Evolutionary conservation across 1,140 invertebrate genomes (phyloP), one percentile per base, ranked within the genome.

Genomic region (Gryon sp.): DNA sequence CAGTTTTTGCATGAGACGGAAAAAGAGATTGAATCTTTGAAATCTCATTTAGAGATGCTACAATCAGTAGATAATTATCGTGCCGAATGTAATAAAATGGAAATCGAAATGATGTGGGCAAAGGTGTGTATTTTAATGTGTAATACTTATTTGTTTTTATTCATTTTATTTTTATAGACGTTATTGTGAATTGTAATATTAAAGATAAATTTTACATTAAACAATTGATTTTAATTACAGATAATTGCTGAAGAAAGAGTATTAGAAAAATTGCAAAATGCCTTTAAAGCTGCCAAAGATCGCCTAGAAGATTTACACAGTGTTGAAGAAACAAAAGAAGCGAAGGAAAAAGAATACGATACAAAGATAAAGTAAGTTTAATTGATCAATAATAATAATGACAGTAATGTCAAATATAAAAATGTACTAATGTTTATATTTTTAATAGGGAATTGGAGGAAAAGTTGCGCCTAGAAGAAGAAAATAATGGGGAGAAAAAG

Each of bases 31-130:
- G 80, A 89, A 0, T 82, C 88, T 40, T 83, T 92, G 80, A 89
- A 92, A 74, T 82, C 84, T 2, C 91, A 89, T 22, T 89, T 91
- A 68, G 90, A 91, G 59, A 87, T 86, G 20, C 79, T 93, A 20
- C 83, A 90, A 55, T 90, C 90, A 0, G 80, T 92, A 0, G 89
- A 92, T 53, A 86, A 89, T 57, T 85, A 90, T 11, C 85, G 89
- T 28, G 68, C 83, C 0, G 87, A 91, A 63, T 82, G 91, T 8
- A 73, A 85, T 40, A 38, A 76, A 15, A 72, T 93, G 8, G 82
- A 90, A 30, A 88, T 89, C 48, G 91, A 93, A 78, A 69, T 84
- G 5, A n/a, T 80, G 9, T 90, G 90, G 89, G 75, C 87, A 15
- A 41, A 55, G 19, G 85, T 90, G 32, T 59, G 70, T 34, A 36